Evolutionary conservation across 2,888 invertebrate genomes (phyloP).

Genomic region (Phaedon cochleariae): DNA sequence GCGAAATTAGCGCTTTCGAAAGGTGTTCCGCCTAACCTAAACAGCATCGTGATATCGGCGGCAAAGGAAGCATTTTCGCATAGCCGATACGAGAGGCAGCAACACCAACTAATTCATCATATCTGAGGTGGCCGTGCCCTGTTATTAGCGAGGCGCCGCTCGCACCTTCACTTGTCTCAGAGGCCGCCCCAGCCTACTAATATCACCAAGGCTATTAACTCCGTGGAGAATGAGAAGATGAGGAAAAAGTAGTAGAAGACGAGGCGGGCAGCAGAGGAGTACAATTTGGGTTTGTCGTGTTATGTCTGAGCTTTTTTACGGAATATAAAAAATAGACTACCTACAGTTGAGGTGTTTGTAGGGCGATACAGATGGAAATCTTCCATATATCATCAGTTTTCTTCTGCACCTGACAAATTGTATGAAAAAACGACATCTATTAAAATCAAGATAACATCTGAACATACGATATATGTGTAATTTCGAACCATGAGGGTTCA

Average conservation of each 20-base stretch:
- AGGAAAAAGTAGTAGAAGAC: constrained; percentile 23
- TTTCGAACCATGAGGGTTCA: too few relatives aligned
- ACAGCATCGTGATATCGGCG: constrained; percentile 9
- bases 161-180: constrained; percentile 55
- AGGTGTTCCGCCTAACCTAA: neutral
- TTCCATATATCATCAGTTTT: too few relatives aligned
- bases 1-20: neutral
- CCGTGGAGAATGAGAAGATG: constrained; percentile 29
- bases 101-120: constrained; percentile 61
- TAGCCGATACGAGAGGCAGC: constrained; percentile 47
- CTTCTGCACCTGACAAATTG: too few relatives aligned
- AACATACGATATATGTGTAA: too few relatives aligned
- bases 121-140: constrained; percentile 58
- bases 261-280: neutral
- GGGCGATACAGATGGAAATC: too few relatives aligned
- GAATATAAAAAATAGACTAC: neutral
- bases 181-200: constrained; percentile 51
- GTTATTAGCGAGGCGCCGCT: constrained; percentile 60
- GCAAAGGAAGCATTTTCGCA: constrained; percentile 29
- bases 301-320: neutral
- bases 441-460: too few relatives aligned
- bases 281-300: neutral
- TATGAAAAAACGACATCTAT: too few relatives aligned
- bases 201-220: constrained; percentile 50
- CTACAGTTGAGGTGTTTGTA: too few relatives aligned